These are phyloP conservation scores for Microplitis demolitor DNA, from an alignment of 1,140 invertebrate genomes.

Conservation along the genomic window DNA sequence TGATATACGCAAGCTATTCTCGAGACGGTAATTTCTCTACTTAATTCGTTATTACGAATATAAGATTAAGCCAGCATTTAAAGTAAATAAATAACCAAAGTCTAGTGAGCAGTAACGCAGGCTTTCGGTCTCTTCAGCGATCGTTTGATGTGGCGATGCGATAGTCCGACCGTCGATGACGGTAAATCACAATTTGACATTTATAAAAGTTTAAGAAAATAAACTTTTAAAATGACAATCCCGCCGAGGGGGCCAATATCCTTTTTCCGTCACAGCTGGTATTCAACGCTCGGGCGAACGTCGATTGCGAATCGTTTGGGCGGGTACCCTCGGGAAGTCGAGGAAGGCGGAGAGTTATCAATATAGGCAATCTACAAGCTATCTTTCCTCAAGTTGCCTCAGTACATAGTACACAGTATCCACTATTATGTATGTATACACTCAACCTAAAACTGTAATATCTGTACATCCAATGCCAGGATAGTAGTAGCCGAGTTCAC, in stretches of 20 bases:
- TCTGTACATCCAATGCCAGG: too few species aligned
- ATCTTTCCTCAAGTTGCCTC: neutral
- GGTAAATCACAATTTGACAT: too few species aligned
- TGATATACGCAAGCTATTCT: neutral
- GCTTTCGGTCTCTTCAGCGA: too few species aligned
- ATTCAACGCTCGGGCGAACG: neutral
- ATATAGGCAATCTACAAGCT: neutral
- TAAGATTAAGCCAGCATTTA: neutral
- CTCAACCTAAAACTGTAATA: too few species aligned
- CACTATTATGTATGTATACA: too few species aligned
- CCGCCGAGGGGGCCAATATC: neutral
- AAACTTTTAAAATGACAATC: neutral
- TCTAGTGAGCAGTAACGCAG: too few species aligned
- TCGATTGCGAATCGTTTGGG: constrained; percentile 12
- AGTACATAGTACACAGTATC: too few species aligned
- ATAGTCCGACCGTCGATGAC: too few species aligned
- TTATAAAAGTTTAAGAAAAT: too few species aligned
- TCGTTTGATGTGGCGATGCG: neutral
- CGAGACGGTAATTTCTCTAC: too few species aligned
- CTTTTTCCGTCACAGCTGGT: constrained; percentile 4
- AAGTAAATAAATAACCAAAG: neutral
- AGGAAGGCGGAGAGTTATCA: constrained; percentile 11
- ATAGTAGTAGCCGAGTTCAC: too few species aligned
- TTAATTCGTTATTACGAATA: too few species aligned
- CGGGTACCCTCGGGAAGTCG: neutral